Evolutionary conservation across 1,140 invertebrate genomes (phyloP), one percentile per base, ranked within the genome.

Genomic region (Bilobella aurantiaca): DNA sequence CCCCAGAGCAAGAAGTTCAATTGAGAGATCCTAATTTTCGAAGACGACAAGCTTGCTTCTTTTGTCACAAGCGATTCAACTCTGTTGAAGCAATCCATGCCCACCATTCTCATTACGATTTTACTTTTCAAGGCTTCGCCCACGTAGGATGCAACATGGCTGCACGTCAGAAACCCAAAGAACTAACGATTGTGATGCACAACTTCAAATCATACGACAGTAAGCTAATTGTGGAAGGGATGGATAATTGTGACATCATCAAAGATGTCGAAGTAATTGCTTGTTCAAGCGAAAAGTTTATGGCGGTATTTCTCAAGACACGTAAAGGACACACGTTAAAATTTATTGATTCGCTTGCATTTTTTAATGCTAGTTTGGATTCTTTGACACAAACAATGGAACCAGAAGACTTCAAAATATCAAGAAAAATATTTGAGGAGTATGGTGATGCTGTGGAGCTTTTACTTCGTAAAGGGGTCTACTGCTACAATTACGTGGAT

Each of bases 181-280:
- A 28, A 2, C 27, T 64, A 1, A 23, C 30, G 27, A 1, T 49
- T 14, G 18, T 61, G 3, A 37, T 68, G 1, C 62, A 64, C 3
- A 53, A 58, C 62, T 56, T 61, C 32, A n/a, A 25, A 27, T 47
- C 28, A 2, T 68, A 64, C 31, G 66, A 68, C 57, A 27, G 25
- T 28, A 53, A 68, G 25, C 46, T 64, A 1, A 8, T 64, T 0
- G 1, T 68, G 1, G 18, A 28, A 23, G 63, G 31, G 16, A 23
- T 62, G 5, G 14, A 31, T 2, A 28, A 34, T 18, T n/a, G n/a
- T n/a, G 56, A 46, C 12, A 29, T 29, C 21, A 32, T 42, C 0
- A 21, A 31, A 64, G 23, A 1, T 5, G 12, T 68, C 0, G 29
- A 31, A 0, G 63, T 59, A 1, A 69, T 65, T 58, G 47, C 63